Evolutionary conservation across 2,888 invertebrate species (phyloP), one percentile per base, ranked within the genome.

Genomic region (Cotesia congregata): DNA sequence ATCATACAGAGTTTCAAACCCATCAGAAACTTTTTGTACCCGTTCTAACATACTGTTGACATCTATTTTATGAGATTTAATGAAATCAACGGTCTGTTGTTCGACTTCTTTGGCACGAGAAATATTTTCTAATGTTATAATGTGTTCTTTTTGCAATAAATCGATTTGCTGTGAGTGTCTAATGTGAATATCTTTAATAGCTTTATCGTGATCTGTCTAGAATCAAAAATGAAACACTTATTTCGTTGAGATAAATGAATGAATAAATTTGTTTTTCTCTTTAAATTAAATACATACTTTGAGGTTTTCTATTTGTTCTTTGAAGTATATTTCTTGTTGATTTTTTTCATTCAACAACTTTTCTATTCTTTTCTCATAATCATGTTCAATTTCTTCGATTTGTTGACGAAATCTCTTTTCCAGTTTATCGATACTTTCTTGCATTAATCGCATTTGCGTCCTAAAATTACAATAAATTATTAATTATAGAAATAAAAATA

Each of bases 51-150:
- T 80, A 79, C 86, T 82, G 15, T 82, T 81, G 38, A 89, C 77
- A 79, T 87, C 86, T 74, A 78, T 82, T 70, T 85, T 86, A 6
- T 84, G 84, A 12, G 72, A 80, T 12, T 82, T 83, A 77, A 88
- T 81, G 38, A 82, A 81, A 41, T 85, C 83, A 6, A 88, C 80
- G 17, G 86, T 84, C 72, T 81, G 74, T 76, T 85, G 82, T 77
- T 89, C 89, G 5, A 83, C 72, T 41, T 86, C 83, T 80, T 88
- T 88, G 39, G 86, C 84, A 79, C 82, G 85, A 7, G 84, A 82
- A 80, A 89, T 85, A 71, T 82, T 85, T 77, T 86, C 85, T 65
- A 88, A 86, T 5, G 83, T 85, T 79, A 86, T 85, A 9, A 80
- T 77, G 76, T 88, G 85, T 73, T 88, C 87, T 40, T 82, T 86